Conservation (phyloP, 2,888 invertebrate genomes). For the Tortrix viridana region DNA sequence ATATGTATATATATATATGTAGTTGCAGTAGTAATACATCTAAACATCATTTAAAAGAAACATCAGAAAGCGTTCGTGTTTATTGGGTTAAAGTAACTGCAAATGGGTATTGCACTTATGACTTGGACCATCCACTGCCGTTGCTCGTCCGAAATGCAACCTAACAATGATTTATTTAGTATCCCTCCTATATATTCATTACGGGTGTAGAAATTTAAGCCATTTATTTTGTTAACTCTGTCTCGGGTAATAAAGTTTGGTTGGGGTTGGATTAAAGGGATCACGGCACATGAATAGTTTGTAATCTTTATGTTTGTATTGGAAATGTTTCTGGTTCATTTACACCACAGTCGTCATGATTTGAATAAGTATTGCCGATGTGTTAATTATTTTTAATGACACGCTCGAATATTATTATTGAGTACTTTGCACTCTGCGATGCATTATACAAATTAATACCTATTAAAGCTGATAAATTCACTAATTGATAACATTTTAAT, state of each 20-base stretch:
- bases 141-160: constrained; percentile 73
- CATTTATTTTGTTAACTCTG: constrained; percentile 83
- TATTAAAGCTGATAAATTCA: too few species aligned
- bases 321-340: constrained; percentile 50
- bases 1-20: too few species aligned
- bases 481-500: too few species aligned
- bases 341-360: constrained; percentile 32
- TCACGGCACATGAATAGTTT: constrained; percentile 60
- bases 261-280: constrained; percentile 66
- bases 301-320: constrained; percentile 67
- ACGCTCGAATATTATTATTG: too few species aligned
- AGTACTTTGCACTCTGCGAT: too few species aligned
- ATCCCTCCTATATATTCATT: constrained; percentile 82
- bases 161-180: constrained; percentile 79
- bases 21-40: too few species aligned
- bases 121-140: constrained; percentile 41
- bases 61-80: too few species aligned
- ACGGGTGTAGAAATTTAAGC: constrained; percentile 84
- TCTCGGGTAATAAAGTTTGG: constrained; percentile 74
- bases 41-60: too few species aligned
- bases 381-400: too few species aligned
- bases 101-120: constrained; percentile 19
- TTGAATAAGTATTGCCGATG: too few species aligned
- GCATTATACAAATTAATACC: too few species aligned
- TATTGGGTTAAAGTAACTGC: neutral